Evolutionary conservation across 2,888 invertebrate species (phyloP).

Genomic region (Drosophila longiperda): DNA sequence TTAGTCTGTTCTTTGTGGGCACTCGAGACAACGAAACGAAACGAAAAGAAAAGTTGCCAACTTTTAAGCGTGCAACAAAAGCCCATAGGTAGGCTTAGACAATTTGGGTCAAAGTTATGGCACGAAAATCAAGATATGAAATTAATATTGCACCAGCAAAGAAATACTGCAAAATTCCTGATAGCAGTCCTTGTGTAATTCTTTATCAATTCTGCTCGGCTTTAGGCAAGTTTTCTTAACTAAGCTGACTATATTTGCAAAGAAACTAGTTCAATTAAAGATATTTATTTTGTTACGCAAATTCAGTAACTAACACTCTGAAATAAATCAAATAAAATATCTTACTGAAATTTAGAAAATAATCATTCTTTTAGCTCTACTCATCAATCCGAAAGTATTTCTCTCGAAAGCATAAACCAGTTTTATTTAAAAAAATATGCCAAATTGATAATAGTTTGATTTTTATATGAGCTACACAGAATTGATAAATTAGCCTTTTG

Average conservation of each 20-base stretch:
- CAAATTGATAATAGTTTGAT: not conserved
- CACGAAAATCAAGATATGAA: conserved; percentile 75
- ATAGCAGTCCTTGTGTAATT: not conserved
- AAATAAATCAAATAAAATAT: not conserved
- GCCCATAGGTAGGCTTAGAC: conserved; percentile 46
- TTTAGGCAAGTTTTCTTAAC: conserved; percentile 1
- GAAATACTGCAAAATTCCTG: conserved; percentile 33
- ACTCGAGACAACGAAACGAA: conserved; percentile 55
- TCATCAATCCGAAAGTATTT: not conserved
- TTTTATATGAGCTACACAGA: not conserved
- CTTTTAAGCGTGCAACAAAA: conserved; percentile 60
- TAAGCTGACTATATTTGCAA: not conserved
- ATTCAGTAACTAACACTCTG: not conserved
- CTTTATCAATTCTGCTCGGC: not conserved
- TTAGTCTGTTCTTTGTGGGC: conserved; percentile 7
- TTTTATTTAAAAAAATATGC: not conserved
- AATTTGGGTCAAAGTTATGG: conserved; percentile 74
- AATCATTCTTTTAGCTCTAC: too few species aligned
- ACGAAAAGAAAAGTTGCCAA: conserved; percentile 74
- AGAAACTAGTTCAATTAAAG: not conserved
- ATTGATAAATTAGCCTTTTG: not conserved
- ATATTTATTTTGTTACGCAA: not conserved
- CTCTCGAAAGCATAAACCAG: too few species aligned
- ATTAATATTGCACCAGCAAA: conserved; percentile 70
- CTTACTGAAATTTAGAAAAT: not conserved